phyloP scores from a whole-genome alignment of 2,888 invertebrate genomes.

The Euphydryas editha region DNA sequence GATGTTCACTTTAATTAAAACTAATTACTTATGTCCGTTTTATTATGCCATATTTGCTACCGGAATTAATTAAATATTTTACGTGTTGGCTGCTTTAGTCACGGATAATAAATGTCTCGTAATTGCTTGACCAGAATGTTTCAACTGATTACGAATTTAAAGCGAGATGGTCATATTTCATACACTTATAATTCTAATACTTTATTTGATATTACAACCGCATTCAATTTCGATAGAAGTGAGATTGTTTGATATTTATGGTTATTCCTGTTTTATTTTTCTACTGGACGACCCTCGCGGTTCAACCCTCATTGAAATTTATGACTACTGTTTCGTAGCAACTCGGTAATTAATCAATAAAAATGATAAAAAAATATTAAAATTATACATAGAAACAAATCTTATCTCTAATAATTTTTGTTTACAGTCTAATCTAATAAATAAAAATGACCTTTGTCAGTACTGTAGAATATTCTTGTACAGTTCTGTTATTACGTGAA shows the following conservation, averaged over 20 bases:
- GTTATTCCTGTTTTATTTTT: conserved; percentile 6
- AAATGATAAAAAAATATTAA: too few species aligned
- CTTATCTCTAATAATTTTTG: too few species aligned
- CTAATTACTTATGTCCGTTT: conserved; percentile 36
- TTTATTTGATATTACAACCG: background rate
- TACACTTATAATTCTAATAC: background rate
- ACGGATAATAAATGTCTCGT: conserved; percentile 34
- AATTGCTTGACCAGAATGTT: conserved; percentile 31
- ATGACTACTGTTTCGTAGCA: too few species aligned
- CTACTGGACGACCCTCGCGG: background rate
- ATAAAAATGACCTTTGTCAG: too few species aligned
- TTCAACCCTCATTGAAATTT: too few species aligned
- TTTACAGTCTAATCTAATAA: too few species aligned
- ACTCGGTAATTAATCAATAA: too few species aligned
- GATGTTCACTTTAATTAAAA: conserved; percentile 35
- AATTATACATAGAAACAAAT: too few species aligned
- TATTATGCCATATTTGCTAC: conserved; percentile 37
- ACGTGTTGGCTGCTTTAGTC: conserved; percentile 33
- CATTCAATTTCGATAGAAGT: background rate
- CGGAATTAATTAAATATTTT: conserved; percentile 38
- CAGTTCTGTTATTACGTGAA: too few species aligned
- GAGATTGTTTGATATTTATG: background rate
- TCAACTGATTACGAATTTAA: conserved; percentile 27
- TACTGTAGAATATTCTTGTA: too few species aligned
- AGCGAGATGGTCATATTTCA: background rate